These are phyloP conservation scores for Isoperla grammatica DNA, from an alignment of 2,888 invertebrate genomes.

Conservation along the genomic window DNA sequence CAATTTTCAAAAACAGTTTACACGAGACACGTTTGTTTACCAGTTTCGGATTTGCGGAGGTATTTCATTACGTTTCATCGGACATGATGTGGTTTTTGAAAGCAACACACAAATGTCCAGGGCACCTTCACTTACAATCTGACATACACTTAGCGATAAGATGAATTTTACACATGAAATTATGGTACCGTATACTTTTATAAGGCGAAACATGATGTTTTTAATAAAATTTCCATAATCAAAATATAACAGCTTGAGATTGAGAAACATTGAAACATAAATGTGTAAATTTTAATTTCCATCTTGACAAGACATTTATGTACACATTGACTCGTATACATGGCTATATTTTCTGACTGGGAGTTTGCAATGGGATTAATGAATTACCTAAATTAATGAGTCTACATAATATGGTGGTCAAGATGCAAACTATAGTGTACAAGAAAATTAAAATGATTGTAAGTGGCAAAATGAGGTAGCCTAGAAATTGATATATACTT, in stretches of 20 bases:
- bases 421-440: background rate
- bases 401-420: background rate
- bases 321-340: conserved; percentile 9
- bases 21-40: conserved; percentile 27
- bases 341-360: conserved; percentile 2
- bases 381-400: background rate
- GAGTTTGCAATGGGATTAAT: background rate
- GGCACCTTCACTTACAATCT: conserved; percentile 16
- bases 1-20: conserved; percentile 31
- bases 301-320: too few relatives aligned
- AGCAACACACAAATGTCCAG: conserved; percentile 21
- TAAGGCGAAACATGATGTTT: conserved; percentile 54
- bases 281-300: too few relatives aligned
- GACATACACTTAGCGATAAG: conserved; percentile 23
- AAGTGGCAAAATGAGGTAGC: conserved; percentile 4
- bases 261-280: too few relatives aligned
- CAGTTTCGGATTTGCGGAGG: conserved; percentile 28
- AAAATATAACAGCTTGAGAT: too few relatives aligned
- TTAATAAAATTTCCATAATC: conserved; percentile 3
- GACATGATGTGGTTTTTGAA: conserved; percentile 22
- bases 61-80: conserved; percentile 24
- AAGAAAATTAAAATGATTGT: conserved; percentile 1
- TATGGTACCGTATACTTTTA: conserved; percentile 56
- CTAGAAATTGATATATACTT: background rate
- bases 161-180: conserved; percentile 23